phyloP scores from a whole-genome alignment of 2,888 invertebrate species.

The Amphimallon solstitiale region DNA sequence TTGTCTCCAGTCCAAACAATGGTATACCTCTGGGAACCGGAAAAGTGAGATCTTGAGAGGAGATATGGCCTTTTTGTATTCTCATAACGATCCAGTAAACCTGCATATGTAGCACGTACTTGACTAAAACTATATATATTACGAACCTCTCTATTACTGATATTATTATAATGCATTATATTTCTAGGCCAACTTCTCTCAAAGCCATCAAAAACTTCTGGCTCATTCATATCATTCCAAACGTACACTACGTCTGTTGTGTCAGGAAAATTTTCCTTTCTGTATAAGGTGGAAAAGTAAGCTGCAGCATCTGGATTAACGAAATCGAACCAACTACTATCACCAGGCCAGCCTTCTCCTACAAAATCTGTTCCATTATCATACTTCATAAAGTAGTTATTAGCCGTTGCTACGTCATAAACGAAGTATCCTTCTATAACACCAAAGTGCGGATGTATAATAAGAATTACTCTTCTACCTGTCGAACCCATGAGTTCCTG shows the following conservation, averaged over 20 bases:
- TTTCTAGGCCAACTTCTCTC: slow-evolving; percentile 97
- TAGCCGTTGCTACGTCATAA: slow-evolving; percentile 83
- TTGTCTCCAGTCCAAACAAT: slow-evolving; percentile 99
- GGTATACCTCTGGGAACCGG: slow-evolving; percentile 89
- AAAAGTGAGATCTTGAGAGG: slow-evolving; percentile 87
- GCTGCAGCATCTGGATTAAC: slow-evolving; percentile 85
- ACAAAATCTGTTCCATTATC: slow-evolving; percentile 76
- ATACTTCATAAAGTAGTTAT: slow-evolving; percentile 85
- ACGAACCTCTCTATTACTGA: slow-evolving; percentile 89
- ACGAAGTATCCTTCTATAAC: slow-evolving; percentile 85
- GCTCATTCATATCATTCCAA: slow-evolving; percentile 99
- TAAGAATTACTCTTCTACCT: slow-evolving; percentile 89
- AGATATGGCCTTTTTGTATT: slow-evolving; percentile 85
- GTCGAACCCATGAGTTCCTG: slow-evolving; percentile 73
- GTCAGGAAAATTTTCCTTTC: slow-evolving; percentile 71
- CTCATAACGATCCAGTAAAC: slow-evolving; percentile 68
- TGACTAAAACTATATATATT: slow-evolving; percentile 86
- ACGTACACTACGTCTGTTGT: slow-evolving; percentile 81
- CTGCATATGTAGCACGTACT: slow-evolving; percentile 72
- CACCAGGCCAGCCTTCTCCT: slow-evolving; percentile 91
- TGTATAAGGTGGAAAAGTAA: slow-evolving; percentile 76
- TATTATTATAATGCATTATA: slow-evolving; percentile 78
- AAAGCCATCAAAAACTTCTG: slow-evolving; percentile 96
- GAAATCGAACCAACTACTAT: slow-evolving; percentile 92
- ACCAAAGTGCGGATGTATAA: slow-evolving; percentile 97